Percentiles rank a stretch among this genome's conserved stretches.
These are phyloP conservation scores for Apocrypta bakeri DNA, from an alignment of 1,140 invertebrate species.

Conservation along the genomic window DNA sequence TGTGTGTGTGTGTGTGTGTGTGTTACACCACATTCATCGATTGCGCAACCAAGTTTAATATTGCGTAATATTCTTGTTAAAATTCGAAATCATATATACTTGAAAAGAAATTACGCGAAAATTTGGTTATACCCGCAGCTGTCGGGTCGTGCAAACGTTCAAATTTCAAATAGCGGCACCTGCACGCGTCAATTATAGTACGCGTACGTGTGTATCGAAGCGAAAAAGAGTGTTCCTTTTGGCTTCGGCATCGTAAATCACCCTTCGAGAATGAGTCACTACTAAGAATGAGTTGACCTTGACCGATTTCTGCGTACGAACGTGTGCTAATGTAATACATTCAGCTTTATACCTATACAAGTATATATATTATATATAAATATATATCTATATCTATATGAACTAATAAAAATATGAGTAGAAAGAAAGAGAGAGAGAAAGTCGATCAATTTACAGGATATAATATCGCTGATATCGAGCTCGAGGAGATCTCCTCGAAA, in stretches of 20 bases:
- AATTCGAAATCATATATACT: not conserved
- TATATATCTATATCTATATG: too few species aligned
- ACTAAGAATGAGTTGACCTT: conserved; percentile 3
- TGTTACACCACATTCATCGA: too few species aligned
- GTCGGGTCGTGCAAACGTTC: not conserved
- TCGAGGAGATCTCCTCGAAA: not conserved
- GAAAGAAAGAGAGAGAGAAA: not conserved
- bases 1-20: too few species aligned
- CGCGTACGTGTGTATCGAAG: not conserved
- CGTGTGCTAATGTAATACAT: not conserved
- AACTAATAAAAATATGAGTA: not conserved
- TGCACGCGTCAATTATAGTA: conserved; percentile 11
- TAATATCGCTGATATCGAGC: not conserved
- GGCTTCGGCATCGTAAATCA: not conserved
- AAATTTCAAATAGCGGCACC: conserved; percentile 6
- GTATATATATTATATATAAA: too few species aligned
- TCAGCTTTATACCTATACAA: not conserved
- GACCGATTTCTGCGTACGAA: not conserved
- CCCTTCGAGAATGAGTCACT: not conserved
- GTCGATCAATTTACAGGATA: not conserved
- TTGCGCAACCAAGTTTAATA: too few species aligned
- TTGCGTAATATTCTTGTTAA: not conserved
- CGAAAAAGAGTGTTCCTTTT: not conserved
- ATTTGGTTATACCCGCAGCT: not conserved
- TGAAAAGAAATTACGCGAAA: not conserved